Base-by-base conservation (phyloP, 2,113 vertebrate species). In the Terrapene triunguis region DNA sequence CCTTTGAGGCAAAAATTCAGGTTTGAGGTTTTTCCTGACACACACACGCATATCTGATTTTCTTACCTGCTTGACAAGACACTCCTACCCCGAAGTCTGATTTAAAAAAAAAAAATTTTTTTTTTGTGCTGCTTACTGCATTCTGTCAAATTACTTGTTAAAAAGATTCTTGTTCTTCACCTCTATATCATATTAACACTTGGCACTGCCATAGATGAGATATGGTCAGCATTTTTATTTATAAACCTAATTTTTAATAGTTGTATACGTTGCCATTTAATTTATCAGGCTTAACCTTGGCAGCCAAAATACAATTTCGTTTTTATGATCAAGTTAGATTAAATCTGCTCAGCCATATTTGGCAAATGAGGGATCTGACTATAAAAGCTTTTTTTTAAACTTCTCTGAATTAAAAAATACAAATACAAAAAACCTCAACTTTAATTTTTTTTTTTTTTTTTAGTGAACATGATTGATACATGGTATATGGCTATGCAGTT, bases 1-100 rank as follows among this genome's bases (percentile, higher is more conserved):
- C 90, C 82, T 97, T 50, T 82, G 88, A 81, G 92, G 82, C 81
- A 90, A 65, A 92, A 93, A 76, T 92, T 87, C 35, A 79, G 32
- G 65, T 11, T 1, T 95, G 89, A 82, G 51, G 1, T 50, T 82
- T 79, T 94, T 16, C 47, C 80, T 91, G 54, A 21, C 53, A 51
- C 38, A 24, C 19, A 17, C 51, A 51, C 21, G 17, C 0, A 2
- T 32, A 17, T 22, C 84, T 72, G 22, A 7, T 1, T 53, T 90
- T 86, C 54, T n/a, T 2, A 22, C 13, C 1, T 90, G 4, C 59
- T 93, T 10, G 12, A 55, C 57, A 65, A 65, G 57, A 65, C 47
- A 17, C 27, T 57, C 86, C 82, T 93, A 59, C 10, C 57, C 44
- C n/a, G 91, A 86, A 76, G 84, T 90, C 35, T 53, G 6, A 51